Evolutionary conservation across 2,113 vertebrate genomes (phyloP), one percentile per base, ranked within the genome.

Genomic region (Neolamprologus caudopunctatus): DNA sequence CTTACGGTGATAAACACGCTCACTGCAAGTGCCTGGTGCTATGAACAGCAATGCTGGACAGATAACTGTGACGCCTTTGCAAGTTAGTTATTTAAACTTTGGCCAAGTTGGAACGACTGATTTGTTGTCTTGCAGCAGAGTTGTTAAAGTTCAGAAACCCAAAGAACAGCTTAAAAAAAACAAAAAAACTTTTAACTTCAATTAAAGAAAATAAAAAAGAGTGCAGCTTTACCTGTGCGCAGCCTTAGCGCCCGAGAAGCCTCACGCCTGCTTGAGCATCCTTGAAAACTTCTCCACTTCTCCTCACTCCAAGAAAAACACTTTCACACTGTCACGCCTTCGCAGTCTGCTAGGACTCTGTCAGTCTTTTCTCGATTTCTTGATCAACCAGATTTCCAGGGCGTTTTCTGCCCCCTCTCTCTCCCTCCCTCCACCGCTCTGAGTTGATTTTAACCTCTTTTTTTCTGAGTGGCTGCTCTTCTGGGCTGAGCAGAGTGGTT

Each of bases 211-310:
- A 82, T 68, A 13, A 8, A 71, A 61, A 50, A 73, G 80, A 31
- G 11, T 24, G 17, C 51, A 42, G 75, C 37, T 92, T 91, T 95
- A 97, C 96, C 96, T 96, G 91, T 85, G 93, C 92, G 94, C 94
- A 95, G 85, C 47, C 85, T 86, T 61, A 87, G 95, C 95, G 93
- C 94, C 82, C 80, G 78, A 89, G 93, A 94, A 93, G 87, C 85
- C 95, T 96, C 93, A 96, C 90, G 81, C 87, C 87, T 87, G 88
- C 95, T 88, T 92, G 94, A 96, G 96, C 96, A 97, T 97, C 96
- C 94, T 96, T 87, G 88, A 92, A 93, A 94, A 91, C 86, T 88
- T 91, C 92, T 93, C 88, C 61, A 68, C 83, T 85, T 95, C 91
- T 92, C 87, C 95, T 57, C 93, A 92, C 92, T 91, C 95, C 94